A percentile compares a stretch with the other conserved stretches of the same genome.
phyloP scores from a whole-genome alignment of 2,888 invertebrate genomes.

The Acanthopleura granulata region DNA sequence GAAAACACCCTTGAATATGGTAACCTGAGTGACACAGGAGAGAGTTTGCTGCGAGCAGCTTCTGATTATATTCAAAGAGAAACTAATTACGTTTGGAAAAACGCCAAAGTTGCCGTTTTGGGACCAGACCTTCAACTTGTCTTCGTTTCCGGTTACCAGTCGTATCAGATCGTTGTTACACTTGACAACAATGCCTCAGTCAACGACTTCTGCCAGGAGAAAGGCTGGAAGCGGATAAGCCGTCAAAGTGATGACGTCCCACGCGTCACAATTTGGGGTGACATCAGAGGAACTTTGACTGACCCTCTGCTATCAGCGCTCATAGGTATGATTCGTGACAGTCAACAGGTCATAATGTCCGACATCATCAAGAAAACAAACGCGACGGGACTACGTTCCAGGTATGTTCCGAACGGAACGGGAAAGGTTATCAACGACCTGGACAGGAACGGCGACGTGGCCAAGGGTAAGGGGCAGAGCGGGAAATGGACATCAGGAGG shows the following conservation, averaged over 20 bases:
- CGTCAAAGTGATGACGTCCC: neutral
- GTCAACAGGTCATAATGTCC: too few species aligned
- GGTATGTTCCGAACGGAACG: neutral
- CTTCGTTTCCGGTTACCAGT: slow-evolving; percentile 11
- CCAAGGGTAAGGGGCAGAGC: too few species aligned
- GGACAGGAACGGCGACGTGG: too few species aligned
- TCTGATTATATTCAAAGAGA: neutral
- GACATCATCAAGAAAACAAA: neutral
- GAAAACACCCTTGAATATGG: slow-evolving; percentile 7
- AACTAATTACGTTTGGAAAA: neutral
- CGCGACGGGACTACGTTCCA: neutral
- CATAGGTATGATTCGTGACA: too few species aligned
- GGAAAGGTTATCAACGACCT: too few species aligned
- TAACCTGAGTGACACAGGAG: neutral
- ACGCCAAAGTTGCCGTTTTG: slow-evolving; percentile 13
- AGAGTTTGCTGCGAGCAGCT: neutral
- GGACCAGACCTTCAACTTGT: slow-evolving; percentile 10
- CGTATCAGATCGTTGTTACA: neutral
- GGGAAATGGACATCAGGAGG: too few species aligned
- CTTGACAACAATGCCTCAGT: neutral
- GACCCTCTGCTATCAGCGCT: neutral
- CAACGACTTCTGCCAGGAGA: neutral
- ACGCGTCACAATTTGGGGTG: neutral
- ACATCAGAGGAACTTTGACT: slow-evolving; percentile 9
- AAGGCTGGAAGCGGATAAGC: neutral